Base-by-base conservation (phyloP, 1,140 invertebrate species). In the Drosophila sucinea region DNA sequence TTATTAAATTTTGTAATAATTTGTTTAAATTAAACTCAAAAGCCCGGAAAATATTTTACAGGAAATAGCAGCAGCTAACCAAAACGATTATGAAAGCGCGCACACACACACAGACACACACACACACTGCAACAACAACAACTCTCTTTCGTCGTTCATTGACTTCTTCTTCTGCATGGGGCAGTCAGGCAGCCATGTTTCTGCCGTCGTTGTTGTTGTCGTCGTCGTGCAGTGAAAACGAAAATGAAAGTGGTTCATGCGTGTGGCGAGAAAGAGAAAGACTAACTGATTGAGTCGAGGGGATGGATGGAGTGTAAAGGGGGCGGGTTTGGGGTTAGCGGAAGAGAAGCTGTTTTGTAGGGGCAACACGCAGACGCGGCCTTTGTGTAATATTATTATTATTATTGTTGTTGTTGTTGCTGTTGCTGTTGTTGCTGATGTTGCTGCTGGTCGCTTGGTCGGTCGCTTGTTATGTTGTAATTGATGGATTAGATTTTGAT, bases 211-310 rank as follows among this genome's bases (percentile, higher is more conserved):
- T 68, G 63, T 60, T 67, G 70, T 57, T 41, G 55, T 40, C 23
- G 40, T 47, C 8, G 25, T 40, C 60, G 33, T 70, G 67, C 67
- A 78, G 75, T 73, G 76, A 77, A 78, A 78, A 77, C 78, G 85
- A 89, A 89, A 89, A 90, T 70, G 85, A 89, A 89, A 89, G 85
- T 89, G 85, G 86, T 74, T 81, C 85, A 77, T 69, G 74, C 65
- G 80, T 76, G 35, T 54, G 60, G 65, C 2, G 60, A 25, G 44
- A 54, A 44, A 30, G 55, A 38, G 44, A 33, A 40, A 41, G 63
- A 30, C 41, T 64, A 8, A 29, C 35, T 66, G 63, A 60, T 33
- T 38, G 38, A 25, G 25, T 60, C 35, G 47, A 66, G 5, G n/a
- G 32, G 35, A 7, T 11, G 30, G 11, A 17, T 67, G 29, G 23